Base-by-base conservation (phyloP, 2,797 vertebrate species). In the Danionella dracula region DNA sequence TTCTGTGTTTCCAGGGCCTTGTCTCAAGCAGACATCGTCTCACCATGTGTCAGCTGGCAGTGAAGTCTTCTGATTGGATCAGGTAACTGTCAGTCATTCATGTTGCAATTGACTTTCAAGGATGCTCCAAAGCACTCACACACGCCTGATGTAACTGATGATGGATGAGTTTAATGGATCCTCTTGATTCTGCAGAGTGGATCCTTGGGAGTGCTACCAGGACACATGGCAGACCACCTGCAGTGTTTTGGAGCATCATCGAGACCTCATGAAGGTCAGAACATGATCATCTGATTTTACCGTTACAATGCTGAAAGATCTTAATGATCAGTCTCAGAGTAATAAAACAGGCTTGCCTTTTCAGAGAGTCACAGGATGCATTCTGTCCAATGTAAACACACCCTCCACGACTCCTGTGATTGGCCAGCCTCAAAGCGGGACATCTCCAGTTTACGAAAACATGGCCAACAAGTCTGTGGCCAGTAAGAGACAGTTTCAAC, bases 181-280 rank as follows among this genome's bases (percentile, higher is more conserved):
- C 20, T 20, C 23, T 49, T 9, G 54, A 1, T 1, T 66, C 40
- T 1, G 0, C 78, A 99, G 96, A 80, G 96, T 99, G 79, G 96
- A 99, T 79, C 96, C 96, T 0, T 99, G 96, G 96, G 96, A 98
- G 74, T 96, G 95, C 83, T 98, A 97, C 78, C 96, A 99, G 88
- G 93, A 98, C 83, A 97, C 92, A 54, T 98, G 95, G 96, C 95
- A 99, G 86, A 95, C 96, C 0, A 98, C 96, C 55, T 98, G 96
- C 87, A 95, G 93, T 0, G 96, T 99, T 63, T 80, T 99, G 83
- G 96, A 98, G 74, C 96, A 99, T 75, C 96, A 99, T 74, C 89
- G 96, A 0, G 96, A 98, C 83, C 91, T 99, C 62, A 98, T 99
- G 95, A 99, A 99, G 92, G 96, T 96, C 48, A 29, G 34, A 38